Evolutionary conservation across 1,140 invertebrate genomes (phyloP), one percentile per base, ranked within the genome.

Genomic region (Apis cerana): DNA sequence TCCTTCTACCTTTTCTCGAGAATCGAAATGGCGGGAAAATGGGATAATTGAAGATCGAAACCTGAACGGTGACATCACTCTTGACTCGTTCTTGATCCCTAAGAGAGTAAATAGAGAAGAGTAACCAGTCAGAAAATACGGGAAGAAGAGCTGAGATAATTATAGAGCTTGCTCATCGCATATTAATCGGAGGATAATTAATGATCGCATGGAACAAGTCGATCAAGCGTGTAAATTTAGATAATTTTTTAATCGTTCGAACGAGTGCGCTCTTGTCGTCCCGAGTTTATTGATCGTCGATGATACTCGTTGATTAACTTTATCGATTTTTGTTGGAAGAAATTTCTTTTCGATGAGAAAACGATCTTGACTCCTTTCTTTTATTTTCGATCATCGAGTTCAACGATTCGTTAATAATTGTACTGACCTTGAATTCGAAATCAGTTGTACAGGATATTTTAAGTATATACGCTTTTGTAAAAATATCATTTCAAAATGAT

Each of bases 11-110:
- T 43, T 43, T 43, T 43, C 33, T 23, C 13, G 19, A 3, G 12
- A 9, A 1, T 43, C 21, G 76, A 52, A 72, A 50, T 48, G 23
- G 5, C 1, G 50, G 9, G 52, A 74, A 80, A 56, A 75, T 7
- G 23, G n/a, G 58, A 56, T 80, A 75, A 80, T 74, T 56, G 48
- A 64, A 61, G 59, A 33, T 33, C 33, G 9, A 48, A 43, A 43
- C 8, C 19, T 1, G 56, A 10, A 70, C 43, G 17, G 23, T 48
- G 78, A 75, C 69, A 74, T 23, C 59, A 12, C 15, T 54, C 21
- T 23, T 50, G 68, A n/a, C 19, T 72, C 33, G 9, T 27, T 27
- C 27, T 27, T 21, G 48, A 64, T 23, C 27, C 1, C 0, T 10
- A 11, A 61, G 7, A 27, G 68, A 52, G 23, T 58, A 23, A 71